These are phyloP conservation scores for Irena cyanogastra DNA, from an alignment of 2,113 vertebrate genomes.

Conservation along the genomic window DNA sequence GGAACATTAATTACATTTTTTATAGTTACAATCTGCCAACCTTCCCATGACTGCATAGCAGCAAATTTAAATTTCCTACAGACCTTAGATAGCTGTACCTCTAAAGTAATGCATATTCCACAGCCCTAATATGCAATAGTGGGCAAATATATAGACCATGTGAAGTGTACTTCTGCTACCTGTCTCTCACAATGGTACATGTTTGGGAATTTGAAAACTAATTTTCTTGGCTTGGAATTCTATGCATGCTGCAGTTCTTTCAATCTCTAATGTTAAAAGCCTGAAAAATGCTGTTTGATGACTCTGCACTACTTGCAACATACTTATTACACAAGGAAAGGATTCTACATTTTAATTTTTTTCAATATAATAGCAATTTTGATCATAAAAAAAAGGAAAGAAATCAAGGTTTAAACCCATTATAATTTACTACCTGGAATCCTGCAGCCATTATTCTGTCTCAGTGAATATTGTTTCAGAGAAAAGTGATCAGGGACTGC, in stretches of 20 bases:
- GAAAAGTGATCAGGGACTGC: not conserved
- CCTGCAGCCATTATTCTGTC: not conserved
- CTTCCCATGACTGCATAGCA: not conserved
- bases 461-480: not conserved
- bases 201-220: conserved; percentile 1
- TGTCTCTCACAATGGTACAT: not conserved
- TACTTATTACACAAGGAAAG: not conserved
- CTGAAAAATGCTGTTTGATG: not conserved
- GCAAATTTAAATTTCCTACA: conserved; percentile 25
- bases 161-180: not conserved
- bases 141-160: not conserved
- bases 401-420: not conserved
- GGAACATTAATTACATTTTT: conserved; percentile 31
- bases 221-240: not conserved
- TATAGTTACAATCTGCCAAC: not conserved
- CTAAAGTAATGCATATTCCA: not conserved
- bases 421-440: not conserved
- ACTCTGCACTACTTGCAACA: not conserved
- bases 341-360: not conserved
- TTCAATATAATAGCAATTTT: not conserved
- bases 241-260: not conserved
- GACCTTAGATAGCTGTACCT: not conserved
- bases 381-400: not conserved
- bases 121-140: not conserved
- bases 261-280: not conserved